Conservation (phyloP, 2,888 invertebrate species). For the Troides helena region DNA sequence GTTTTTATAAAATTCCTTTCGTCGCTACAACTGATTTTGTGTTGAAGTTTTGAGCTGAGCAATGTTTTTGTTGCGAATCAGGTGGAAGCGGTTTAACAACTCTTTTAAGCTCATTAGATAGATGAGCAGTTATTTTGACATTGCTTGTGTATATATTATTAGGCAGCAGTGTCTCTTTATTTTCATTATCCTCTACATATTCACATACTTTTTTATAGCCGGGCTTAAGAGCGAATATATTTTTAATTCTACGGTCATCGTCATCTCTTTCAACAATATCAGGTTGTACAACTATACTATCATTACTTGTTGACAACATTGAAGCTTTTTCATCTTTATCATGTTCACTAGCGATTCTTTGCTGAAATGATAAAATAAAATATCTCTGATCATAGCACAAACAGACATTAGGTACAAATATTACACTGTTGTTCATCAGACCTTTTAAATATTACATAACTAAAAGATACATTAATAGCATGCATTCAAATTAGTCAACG, state of each 20-base stretch:
- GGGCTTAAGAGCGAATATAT: constrained; percentile 65
- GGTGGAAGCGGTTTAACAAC: neutral
- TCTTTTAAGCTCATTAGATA: constrained; percentile 20
- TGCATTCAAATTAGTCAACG: too few relatives aligned
- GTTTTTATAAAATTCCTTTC: constrained; percentile 57
- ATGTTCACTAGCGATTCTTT: constrained; percentile 55
- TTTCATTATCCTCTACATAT: constrained; percentile 44
- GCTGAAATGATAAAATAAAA: constrained; percentile 42
- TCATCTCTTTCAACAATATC: constrained; percentile 45
- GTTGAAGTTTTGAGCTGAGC: constrained; percentile 48
- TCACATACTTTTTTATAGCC: constrained; percentile 53
- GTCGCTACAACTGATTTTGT: constrained; percentile 64
- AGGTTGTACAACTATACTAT: constrained; percentile 45
- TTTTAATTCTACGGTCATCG: constrained; percentile 61
- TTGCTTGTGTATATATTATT: neutral
- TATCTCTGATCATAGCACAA: too few relatives aligned
- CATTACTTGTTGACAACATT: constrained; percentile 53
- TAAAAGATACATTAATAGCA: too few relatives aligned
- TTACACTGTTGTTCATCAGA: too few relatives aligned
- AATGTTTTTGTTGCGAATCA: constrained; percentile 39
- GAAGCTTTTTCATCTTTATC: constrained; percentile 50
- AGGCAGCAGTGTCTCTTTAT: neutral
- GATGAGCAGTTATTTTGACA: neutral
- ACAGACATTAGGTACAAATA: too few relatives aligned
- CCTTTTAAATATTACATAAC: too few relatives aligned